Conservation (phyloP, 2,113 vertebrate genomes). For the Myotis yumanensis region DNA sequence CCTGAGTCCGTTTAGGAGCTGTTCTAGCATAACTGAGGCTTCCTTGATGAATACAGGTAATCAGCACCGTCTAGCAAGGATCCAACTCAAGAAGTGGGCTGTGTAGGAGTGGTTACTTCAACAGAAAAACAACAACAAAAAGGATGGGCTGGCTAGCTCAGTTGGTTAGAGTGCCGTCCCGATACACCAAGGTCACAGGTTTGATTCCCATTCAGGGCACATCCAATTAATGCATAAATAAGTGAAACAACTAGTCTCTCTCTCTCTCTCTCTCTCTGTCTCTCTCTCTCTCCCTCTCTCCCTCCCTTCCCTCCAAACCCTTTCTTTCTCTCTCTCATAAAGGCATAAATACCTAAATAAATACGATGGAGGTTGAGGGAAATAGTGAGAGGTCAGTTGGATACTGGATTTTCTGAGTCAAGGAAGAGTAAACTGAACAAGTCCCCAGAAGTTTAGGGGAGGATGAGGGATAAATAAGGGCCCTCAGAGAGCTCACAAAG, state of each 20-base stretch:
- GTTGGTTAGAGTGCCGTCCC: background rate
- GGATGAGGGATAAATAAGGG: background rate
- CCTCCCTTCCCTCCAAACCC: background rate
- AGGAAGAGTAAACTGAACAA: background rate
- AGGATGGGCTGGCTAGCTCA: background rate
- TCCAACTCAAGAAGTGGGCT: background rate
- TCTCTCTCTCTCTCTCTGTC: no score
- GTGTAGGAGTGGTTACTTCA: background rate
- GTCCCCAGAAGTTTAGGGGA: background rate
- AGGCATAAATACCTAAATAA: background rate
- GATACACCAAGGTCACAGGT: background rate
- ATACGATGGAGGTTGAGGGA: background rate
- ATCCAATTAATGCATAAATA: background rate
- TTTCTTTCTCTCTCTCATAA: no score
- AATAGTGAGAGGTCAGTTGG: background rate
- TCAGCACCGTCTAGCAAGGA: background rate
- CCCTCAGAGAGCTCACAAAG: background rate
- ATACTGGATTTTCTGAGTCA: background rate
- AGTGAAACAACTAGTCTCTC: background rate
- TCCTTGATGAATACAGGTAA: background rate
- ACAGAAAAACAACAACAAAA: background rate
- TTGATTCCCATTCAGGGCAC: background rate
- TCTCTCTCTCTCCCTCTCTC: no score
- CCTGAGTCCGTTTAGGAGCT: background rate
- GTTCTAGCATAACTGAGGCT: background rate